A percentile compares a stretch with the other conserved stretches of the same genome.
Conservation (phyloP, 2,797 vertebrate genomes). For the Darevskia mixta region DNA sequence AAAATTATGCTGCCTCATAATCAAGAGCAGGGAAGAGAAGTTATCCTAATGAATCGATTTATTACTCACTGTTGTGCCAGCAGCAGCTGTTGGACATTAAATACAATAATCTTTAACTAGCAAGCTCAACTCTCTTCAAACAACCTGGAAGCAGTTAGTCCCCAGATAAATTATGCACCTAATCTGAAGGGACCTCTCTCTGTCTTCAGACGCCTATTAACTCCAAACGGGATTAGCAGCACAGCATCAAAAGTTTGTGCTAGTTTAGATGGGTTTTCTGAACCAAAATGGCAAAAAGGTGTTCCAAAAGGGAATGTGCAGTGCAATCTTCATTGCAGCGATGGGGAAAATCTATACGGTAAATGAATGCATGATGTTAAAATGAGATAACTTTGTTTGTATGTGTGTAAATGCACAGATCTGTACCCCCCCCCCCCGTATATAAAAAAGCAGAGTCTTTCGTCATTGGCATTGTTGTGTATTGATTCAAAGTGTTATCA, state of each 20-base stretch:
- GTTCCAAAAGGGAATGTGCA: neutral
- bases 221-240: neutral
- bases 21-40: neutral
- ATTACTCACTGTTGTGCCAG: neutral
- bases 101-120: neutral
- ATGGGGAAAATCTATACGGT: neutral
- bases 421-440: too few relatives aligned
- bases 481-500: too few relatives aligned
- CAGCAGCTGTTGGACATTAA: neutral
- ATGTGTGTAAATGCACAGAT: neutral
- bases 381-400: neutral
- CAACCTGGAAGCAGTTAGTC: slow-evolving; percentile 1
- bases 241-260: neutral
- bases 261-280: neutral
- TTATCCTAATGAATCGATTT: neutral
- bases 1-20: neutral
- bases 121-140: neutral
- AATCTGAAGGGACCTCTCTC: neutral
- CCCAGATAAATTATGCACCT: neutral
- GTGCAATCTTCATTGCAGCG: neutral
- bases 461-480: too few relatives aligned
- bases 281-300: neutral
- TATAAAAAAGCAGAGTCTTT: too few relatives aligned
- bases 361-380: neutral
- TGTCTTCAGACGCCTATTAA: neutral